Conservation (phyloP, 2,797 vertebrate genomes). For the Sebastes minor region DNA sequence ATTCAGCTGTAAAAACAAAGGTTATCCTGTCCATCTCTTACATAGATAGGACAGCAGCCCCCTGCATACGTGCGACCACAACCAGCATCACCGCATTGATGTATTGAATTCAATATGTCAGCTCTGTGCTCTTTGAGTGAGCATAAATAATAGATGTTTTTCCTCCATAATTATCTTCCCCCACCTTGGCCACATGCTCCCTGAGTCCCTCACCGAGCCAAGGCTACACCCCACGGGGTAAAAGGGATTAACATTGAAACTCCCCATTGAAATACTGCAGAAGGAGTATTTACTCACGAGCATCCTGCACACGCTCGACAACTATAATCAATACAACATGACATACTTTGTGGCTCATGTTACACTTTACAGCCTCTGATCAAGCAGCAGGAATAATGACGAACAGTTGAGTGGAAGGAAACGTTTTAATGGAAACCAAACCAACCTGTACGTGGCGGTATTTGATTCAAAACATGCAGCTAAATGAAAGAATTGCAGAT, state of each 20-base stretch:
- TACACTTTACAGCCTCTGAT: conserved; percentile 47
- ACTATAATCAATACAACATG: conserved; percentile 59
- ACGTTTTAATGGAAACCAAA: not conserved
- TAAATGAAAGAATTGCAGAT: not conserved
- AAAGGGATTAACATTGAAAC: conserved; percentile 57
- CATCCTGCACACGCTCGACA: conserved; percentile 34
- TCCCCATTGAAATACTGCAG: conserved; percentile 53
- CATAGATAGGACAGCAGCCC: not conserved
- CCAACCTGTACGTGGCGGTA: not conserved
- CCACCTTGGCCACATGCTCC: conserved; percentile 64
- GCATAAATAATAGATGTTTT: conserved; percentile 78
- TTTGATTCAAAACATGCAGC: not conserved
- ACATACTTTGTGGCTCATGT: conserved; percentile 55
- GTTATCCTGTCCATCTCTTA: not conserved
- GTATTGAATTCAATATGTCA: conserved; percentile 51
- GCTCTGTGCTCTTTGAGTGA: conserved; percentile 54
- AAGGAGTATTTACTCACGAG: conserved; percentile 47
- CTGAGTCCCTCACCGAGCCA: conserved; percentile 40
- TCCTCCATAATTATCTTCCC: conserved; percentile 67
- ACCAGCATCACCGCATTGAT: conserved; percentile 33
- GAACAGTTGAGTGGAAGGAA: not conserved
- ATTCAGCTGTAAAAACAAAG: not conserved
- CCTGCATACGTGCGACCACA: conserved; percentile 5
- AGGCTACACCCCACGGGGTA: conserved; percentile 45
- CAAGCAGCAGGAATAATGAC: conserved; percentile 4